Evolutionary conservation across 2,888 invertebrate genomes (phyloP).

Genomic region (Siphonodentalium dalli): DNA sequence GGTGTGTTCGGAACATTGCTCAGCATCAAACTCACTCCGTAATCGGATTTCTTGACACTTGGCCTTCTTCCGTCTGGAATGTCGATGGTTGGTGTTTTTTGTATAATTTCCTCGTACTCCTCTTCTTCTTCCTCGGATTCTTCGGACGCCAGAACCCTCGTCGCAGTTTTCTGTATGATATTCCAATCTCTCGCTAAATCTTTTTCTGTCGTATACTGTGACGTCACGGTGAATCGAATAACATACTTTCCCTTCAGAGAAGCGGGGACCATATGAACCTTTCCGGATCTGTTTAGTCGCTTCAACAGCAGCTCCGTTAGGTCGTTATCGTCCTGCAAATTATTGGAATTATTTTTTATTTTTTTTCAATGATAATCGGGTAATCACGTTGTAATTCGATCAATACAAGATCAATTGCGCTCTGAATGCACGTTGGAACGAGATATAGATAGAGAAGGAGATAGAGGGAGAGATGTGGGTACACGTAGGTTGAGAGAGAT

Average conservation of each 20-base stretch:
- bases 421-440: too few species aligned
- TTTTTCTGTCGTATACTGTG: constrained; percentile 74
- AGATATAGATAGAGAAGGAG: too few species aligned
- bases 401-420: too few species aligned
- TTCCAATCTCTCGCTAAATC: constrained; percentile 81
- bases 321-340: constrained; percentile 74
- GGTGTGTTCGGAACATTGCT: constrained; percentile 97
- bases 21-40: constrained; percentile 89
- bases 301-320: constrained; percentile 86
- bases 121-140: constrained; percentile 33
- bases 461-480: too few species aligned
- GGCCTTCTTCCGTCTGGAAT: constrained; percentile 1
- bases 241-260: constrained; percentile 83
- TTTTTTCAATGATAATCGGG: too few species aligned
- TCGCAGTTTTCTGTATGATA: constrained; percentile 64
- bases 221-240: constrained; percentile 92
- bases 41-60: constrained; percentile 67
- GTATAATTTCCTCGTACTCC: constrained; percentile 23
- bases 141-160: constrained; percentile 49
- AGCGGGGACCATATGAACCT: constrained; percentile 93
- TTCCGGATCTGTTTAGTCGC: constrained; percentile 84
- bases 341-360: constrained; percentile 54
- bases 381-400: too few species aligned
- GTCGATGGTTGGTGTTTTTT: constrained; percentile 1
- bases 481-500: too few species aligned